Base-by-base conservation (phyloP, 2,113 vertebrate genomes). In the Uria lomvia region DNA sequence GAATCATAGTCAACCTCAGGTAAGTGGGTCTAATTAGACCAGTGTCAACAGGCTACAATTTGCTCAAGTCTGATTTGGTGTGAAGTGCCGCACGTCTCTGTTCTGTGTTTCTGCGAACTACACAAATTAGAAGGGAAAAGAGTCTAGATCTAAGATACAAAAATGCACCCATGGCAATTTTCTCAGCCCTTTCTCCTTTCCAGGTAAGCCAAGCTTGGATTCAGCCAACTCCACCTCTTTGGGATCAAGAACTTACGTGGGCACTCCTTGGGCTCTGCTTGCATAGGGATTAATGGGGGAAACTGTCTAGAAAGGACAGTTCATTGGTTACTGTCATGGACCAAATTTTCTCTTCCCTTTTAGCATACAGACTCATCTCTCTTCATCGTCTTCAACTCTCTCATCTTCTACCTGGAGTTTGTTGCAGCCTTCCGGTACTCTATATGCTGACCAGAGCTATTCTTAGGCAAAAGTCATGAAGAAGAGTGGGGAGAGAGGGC, bases 21-120 rank as follows among this genome's bases (percentile, higher is more conserved):
- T 40, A 32, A 86, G 17, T 13, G 40, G 52, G 6, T 75, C 27
- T 34, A 21, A 78, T 72, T n/a, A 88, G 23, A 18, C 16, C 53
- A 26, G 19, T 2, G 32, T 4, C n/a, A 80, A 65, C 45, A 47
- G 59, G 52, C n/a, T 42, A 2, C 24, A 45, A 45, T 72, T 58
- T 27, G 56, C 76, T 67, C 38, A 12, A 8, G 30, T 13, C 38
- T 53, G 71, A n/a, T 9, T 2, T 49, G 65, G 36, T 24, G 56
- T 32, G n/a, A 79, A 27, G 19, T 30, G n/a, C 34, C 42, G 34
- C 27, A 18, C 0, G 0, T 32, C 9, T 36, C 60, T 12, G 5
- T 23, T 40, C 29, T 9, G 16, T 47, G 21, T 24, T 75, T 34
- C 43, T 67, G 45, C n/a, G 29, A 93, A 24, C 38, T 43, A 23